These are phyloP conservation scores for Tragulus kanchil DNA, from an alignment of 2,113 vertebrate species.

Conservation along the genomic window DNA sequence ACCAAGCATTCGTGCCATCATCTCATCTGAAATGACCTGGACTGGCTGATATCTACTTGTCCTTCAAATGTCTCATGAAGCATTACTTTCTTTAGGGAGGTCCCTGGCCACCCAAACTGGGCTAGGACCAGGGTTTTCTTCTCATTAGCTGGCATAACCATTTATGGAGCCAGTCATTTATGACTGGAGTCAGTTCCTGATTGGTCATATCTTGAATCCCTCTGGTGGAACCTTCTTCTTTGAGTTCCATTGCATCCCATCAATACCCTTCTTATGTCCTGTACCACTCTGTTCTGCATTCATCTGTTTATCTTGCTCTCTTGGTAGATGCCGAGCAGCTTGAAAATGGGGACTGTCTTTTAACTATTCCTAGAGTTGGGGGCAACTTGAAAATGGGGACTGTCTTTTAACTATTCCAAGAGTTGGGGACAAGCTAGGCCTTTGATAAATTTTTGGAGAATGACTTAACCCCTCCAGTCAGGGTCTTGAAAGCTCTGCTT, in stretches of 20 bases:
- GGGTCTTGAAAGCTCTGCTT: not conserved
- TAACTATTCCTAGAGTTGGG: not conserved
- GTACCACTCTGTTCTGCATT: not conserved
- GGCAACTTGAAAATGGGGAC: not conserved
- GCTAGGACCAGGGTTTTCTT: not conserved
- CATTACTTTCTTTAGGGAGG: constrained; percentile 56
- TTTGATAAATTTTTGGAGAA: not conserved
- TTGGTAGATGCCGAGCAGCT: not conserved
- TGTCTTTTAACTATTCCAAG: not conserved
- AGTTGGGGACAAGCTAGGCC: not conserved
- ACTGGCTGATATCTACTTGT: constrained; percentile 1
- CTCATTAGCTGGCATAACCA: not conserved
- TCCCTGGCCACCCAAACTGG: not conserved
- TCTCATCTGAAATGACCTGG: constrained; percentile 38
- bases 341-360: not conserved
- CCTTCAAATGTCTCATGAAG: constrained; percentile 15
- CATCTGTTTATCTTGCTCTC: not conserved
- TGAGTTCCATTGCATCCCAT: not conserved
- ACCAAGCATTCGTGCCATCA: not conserved
- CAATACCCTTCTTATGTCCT: not conserved
- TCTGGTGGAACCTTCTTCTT: not conserved
- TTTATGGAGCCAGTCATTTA: not conserved
- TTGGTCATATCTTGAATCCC: not conserved
- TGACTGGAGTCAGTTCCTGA: not conserved
- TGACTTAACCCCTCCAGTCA: not conserved